Evolutionary conservation across 2,797 vertebrate genomes (phyloP), one percentile per base, ranked within the genome.

Genomic region (Monodelphis domestica): DNA sequence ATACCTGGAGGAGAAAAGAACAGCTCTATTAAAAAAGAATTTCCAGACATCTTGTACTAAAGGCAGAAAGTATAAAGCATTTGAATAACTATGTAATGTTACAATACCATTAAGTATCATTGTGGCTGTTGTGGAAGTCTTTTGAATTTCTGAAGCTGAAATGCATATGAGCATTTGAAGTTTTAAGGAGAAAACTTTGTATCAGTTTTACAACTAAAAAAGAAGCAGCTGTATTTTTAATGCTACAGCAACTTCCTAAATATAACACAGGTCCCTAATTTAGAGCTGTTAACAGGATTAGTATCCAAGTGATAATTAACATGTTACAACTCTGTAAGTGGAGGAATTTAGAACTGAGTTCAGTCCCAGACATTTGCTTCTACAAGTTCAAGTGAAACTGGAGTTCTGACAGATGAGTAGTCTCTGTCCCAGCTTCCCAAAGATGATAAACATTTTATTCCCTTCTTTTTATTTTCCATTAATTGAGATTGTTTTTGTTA

Each of bases 301-400:
- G 93, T 96, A 95, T 93, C 90, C 89, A 87, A 95, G 96, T 89
- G 96, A 94, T 95, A 97, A 97, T 97, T 95, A 45, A 56, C 52
- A 94, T 54, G n/a, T 96, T 97, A 91, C 29, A 29, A 88, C 89
- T 95, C 78, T 95, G 92, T 94, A 95, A 94, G 89, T 0, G 1
- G 92, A 88, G 90, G 33, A 26, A 54, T 93, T 93, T 96, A 93
- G 91, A 87, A 94, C 63, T 5, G 88, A 50, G 95, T 91, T 90
- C 88, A 88, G 90, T 96, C 90, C 90, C 88, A 94, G 84, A 92
- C 59, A 38, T 91, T 94, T 94, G 53, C 51, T 90, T 56, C 92
- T 91, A 59, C 90, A 90, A 95, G 57, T 90, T 94, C 92, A 53
- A 91, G 38, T 92, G 33, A 90, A 51, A 93, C 89, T 53, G 56